Percentiles rank a stretch among this genome's conserved stretches.
phyloP scores from a whole-genome alignment of 2,888 invertebrate genomes.

The Spicauda simplicius region DNA sequence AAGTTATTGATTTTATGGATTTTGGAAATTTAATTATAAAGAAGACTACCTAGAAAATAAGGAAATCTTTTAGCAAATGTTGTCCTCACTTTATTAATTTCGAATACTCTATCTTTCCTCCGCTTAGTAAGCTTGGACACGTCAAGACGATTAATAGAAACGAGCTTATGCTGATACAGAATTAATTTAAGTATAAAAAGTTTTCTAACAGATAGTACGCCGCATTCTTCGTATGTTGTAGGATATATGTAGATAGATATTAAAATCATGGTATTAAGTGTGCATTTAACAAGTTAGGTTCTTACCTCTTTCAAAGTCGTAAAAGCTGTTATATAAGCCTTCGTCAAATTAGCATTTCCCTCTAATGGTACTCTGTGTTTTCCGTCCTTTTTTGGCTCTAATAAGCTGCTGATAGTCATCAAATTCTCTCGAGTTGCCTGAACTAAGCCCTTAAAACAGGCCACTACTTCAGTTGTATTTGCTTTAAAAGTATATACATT shows the following conservation, averaged over 20 bases:
- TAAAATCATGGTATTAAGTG: neutral
- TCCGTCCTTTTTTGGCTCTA: slow-evolving; percentile 76
- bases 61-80: too few relatives aligned
- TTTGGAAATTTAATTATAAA: too few relatives aligned
- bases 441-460: slow-evolving; percentile 94
- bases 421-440: slow-evolving; percentile 95
- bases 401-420: slow-evolving; percentile 88
- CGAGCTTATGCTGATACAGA: too few relatives aligned
- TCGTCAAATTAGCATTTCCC: slow-evolving; percentile 93
- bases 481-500: slow-evolving; percentile 95
- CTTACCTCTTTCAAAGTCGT: slow-evolving; percentile 89
- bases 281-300: slow-evolving; percentile 14
- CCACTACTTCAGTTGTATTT: slow-evolving; percentile 89
- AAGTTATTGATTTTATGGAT: too few relatives aligned
- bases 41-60: too few relatives aligned
- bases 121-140: too few relatives aligned
- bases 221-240: too few relatives aligned
- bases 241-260: neutral
- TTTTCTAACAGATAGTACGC: too few relatives aligned
- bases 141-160: too few relatives aligned
- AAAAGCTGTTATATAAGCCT: slow-evolving; percentile 94
- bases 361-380: slow-evolving; percentile 86
- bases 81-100: too few relatives aligned
- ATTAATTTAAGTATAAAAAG: too few relatives aligned
- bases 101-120: too few relatives aligned